phyloP scores from a whole-genome alignment of 1,140 invertebrate species.

The Bombus pyrosoma region DNA sequence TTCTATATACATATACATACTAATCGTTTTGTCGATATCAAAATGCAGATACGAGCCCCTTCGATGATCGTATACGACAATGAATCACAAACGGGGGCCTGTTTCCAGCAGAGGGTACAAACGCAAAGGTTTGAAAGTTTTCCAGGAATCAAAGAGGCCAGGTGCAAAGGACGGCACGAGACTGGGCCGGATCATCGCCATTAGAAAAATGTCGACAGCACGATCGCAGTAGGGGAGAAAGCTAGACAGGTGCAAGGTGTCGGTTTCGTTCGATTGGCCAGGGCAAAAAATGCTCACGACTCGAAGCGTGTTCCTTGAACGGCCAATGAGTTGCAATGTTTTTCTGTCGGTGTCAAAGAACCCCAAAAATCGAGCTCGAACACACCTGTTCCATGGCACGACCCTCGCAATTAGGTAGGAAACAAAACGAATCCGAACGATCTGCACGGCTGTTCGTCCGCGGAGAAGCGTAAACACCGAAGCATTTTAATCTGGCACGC shows the following conservation, averaged over 20 bases:
- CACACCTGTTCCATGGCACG: slow-evolving; percentile 55
- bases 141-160: background rate
- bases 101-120: background rate
- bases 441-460: background rate
- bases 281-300: background rate
- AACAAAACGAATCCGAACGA: slow-evolving; percentile 30
- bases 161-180: slow-evolving; percentile 11
- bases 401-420: slow-evolving; percentile 47
- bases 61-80: too few species aligned
- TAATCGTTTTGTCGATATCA: background rate
- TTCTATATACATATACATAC: background rate
- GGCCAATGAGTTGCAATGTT: background rate
- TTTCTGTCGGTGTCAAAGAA: slow-evolving; percentile 17
- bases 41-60: background rate
- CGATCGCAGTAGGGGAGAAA: background rate
- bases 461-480: background rate
- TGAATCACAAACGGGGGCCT: background rate
- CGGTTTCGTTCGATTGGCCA: background rate
- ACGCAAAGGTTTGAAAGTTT: background rate
- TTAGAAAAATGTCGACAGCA: slow-evolving; percentile 40
- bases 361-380: slow-evolving; percentile 41
- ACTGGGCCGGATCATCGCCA: background rate
- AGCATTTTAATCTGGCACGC: slow-evolving; percentile 41
- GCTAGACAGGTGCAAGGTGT: slow-evolving; percentile 21
- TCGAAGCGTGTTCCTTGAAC: background rate